Evolutionary conservation across 2,797 vertebrate genomes (phyloP).

Genomic region (Karalla daura): DNA sequence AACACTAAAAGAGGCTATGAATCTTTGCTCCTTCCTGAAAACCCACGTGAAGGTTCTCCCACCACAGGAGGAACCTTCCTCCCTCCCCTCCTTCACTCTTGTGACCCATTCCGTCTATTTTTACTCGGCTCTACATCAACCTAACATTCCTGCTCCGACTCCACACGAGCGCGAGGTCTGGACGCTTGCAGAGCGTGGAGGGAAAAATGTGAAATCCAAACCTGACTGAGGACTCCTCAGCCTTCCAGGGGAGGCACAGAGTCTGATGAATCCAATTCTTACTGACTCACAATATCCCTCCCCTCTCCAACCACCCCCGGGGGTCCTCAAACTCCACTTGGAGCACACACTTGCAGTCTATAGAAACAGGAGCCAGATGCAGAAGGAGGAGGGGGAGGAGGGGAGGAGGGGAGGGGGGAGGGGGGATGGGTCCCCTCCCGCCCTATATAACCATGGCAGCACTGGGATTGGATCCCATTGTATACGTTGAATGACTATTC

Average conservation of each 20-base stretch:
- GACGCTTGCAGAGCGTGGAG: not conserved
- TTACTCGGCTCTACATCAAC: no score
- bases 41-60: no score
- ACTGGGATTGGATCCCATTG: conserved; percentile 75
- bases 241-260: not conserved
- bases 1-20: no score
- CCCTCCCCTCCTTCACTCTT: no score
- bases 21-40: no score
- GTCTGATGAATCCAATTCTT: conserved; percentile 22
- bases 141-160: no score
- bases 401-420: conserved; percentile 35
- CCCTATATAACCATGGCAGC: conserved; percentile 66
- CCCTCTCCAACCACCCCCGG: conserved; percentile 51
- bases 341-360: conserved; percentile 44
- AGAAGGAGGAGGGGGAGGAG: conserved; percentile 34
- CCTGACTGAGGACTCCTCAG: no score
- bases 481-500: conserved; percentile 69
- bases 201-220: not conserved
- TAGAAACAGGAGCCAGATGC: conserved; percentile 35
- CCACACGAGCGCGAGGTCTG: not conserved
- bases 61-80: no score
- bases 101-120: no score
- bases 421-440: conserved; percentile 35
- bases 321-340: conserved; percentile 57
- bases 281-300: conserved; percentile 35